phyloP scores from a whole-genome alignment of 2,888 invertebrate species.

The Nesidiocoris tenuis region DNA sequence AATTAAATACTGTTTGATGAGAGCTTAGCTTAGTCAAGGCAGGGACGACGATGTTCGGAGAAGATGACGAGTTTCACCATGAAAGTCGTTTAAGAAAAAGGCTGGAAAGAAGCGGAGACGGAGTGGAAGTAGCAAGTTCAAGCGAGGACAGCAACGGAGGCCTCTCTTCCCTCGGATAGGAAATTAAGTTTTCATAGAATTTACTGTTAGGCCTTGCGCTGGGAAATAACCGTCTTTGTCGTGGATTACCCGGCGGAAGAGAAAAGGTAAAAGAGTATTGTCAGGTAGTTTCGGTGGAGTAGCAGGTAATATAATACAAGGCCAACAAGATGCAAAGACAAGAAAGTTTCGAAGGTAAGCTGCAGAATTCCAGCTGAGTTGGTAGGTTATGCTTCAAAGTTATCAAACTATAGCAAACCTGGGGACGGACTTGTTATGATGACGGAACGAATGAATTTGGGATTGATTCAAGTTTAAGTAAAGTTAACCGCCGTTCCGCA shows the following conservation, averaged over 20 bases:
- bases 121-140: background rate
- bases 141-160: background rate
- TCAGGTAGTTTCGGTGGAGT: constrained; percentile 20
- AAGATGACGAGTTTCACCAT: constrained; percentile 12
- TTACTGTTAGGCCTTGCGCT: constrained; percentile 28
- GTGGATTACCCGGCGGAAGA: constrained; percentile 30
- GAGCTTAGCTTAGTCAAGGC: constrained; percentile 18
- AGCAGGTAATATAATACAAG: background rate
- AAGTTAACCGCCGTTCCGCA: no score
- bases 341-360: no score
- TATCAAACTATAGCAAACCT: no score
- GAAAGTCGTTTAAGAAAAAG: constrained; percentile 20
- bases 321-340: background rate
- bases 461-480: no score
- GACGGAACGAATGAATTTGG: no score
- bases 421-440: no score
- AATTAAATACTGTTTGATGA: constrained; percentile 41
- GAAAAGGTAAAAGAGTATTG: no score
- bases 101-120: constrained; percentile 1
- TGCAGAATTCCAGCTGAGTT: no score
- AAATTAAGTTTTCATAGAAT: constrained; percentile 43
- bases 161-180: constrained; percentile 15
- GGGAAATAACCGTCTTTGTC: constrained; percentile 35
- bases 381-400: no score
- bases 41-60: background rate